Evolutionary conservation across 2,888 invertebrate species (phyloP), one percentile per base, ranked within the genome.

Genomic region (Trachelus iudaicus): DNA sequence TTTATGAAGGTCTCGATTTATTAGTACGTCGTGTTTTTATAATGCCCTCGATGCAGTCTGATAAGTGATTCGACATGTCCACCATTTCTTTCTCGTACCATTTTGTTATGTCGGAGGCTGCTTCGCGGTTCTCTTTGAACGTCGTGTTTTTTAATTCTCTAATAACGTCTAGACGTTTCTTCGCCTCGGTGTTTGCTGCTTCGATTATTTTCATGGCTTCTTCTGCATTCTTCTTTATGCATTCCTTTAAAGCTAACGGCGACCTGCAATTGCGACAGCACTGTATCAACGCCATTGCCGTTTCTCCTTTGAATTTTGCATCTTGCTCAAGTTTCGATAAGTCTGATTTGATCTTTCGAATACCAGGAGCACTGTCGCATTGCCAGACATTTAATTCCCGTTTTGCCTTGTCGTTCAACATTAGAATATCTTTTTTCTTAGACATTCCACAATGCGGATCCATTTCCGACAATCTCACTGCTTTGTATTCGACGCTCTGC

Each of bases 171-270:
- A 71, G 23, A 33, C 34, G 31, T 31, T 71, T 71, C 71, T 12
- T 31, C 31, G 34, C 71, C 4, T 71, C 31, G 15, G 34, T 71
- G 34, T 71, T 71, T 34, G 31, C 71, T 31, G 76, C 75, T 13
- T 87, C 81, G 9, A 87, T 74, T 31, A 80, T 82, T 11, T 77
- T 76, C 3, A 69, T 71, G 3, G 85, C 86, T 30, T 80, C 40
- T 3, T 76, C 76, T 0, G 73, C 71, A 1, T 79, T 82, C 4
- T 80, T 69, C 2, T 85, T 78, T n/a, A 84, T 40, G 71, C 86
- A 86, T 15, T 81, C 40, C 0, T 76, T 34, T 30, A 88, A 74
- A 31, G 69, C 73, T 15, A 77, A 34, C 0, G 82, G 81, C 11
- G 79, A 78, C n/a, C 74, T 15, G 23, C 78, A 80, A 11, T 79